Evolutionary conservation across 2,113 vertebrate genomes (phyloP).

Genomic region (Arothron firmamentum): DNA sequence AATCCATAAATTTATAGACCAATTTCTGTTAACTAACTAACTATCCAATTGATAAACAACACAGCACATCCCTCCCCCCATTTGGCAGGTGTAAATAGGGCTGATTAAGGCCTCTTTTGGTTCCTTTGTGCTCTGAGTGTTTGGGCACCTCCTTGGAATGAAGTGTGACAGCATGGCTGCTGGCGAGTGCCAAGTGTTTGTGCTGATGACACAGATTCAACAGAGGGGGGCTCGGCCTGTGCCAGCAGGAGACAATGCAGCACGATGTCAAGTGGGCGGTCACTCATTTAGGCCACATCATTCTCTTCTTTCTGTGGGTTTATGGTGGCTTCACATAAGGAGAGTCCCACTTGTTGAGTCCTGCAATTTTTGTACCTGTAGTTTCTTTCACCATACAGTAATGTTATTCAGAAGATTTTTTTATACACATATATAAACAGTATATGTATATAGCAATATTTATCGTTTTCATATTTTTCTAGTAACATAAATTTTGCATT

Average conservation of each 20-base stretch:
- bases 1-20: too few relatives aligned
- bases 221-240: conserved; percentile 29
- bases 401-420: neutral
- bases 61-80: conserved; percentile 14
- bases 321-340: neutral
- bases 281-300: conserved; percentile 28
- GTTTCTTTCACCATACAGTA: too few relatives aligned
- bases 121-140: conserved; percentile 50
- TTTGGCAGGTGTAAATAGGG: conserved; percentile 53
- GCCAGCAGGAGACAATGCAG: conserved; percentile 24
- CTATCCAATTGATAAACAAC: too few relatives aligned
- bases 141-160: conserved; percentile 53
- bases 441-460: too few relatives aligned
- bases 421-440: too few relatives aligned
- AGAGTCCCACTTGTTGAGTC: too few relatives aligned
- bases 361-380: too few relatives aligned
- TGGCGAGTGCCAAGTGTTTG: conserved; percentile 36
- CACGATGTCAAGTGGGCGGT: conserved; percentile 57
- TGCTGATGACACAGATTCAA: conserved; percentile 31
- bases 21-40: too few relatives aligned
- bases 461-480: too few relatives aligned
- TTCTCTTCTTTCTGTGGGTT: conserved; percentile 37
- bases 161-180: conserved; percentile 26
- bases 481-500: too few relatives aligned
- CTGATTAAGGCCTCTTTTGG: conserved; percentile 40